phyloP scores from a whole-genome alignment of 2,113 vertebrate genomes.

The Athene noctua region DNA sequence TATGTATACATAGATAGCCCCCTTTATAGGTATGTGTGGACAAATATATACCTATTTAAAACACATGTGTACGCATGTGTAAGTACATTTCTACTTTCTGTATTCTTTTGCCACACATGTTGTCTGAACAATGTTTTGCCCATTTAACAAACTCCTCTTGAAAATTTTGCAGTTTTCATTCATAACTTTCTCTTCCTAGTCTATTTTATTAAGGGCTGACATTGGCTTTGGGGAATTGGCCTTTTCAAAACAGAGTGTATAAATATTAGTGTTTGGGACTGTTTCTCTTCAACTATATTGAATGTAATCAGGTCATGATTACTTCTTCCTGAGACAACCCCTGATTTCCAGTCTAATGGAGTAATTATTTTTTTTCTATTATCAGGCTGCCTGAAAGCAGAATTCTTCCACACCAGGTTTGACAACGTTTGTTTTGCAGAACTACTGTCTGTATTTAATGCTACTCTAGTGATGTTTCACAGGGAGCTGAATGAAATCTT shows the following conservation, averaged over 20 bases:
- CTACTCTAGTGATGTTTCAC: not conserved
- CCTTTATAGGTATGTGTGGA: not conserved
- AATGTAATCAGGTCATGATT: not conserved
- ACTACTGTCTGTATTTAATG: not conserved
- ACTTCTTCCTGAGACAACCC: not conserved
- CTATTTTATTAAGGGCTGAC: not conserved
- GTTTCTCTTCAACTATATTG: not conserved
- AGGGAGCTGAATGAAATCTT: not conserved
- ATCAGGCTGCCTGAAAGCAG: not conserved
- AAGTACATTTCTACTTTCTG: not conserved
- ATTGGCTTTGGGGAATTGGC: not conserved
- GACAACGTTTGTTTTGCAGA: not conserved
- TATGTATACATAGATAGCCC: not conserved
- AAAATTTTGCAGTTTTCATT: not conserved
- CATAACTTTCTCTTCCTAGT: not conserved
- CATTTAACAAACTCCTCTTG: not conserved
- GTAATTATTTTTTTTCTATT: not conserved
- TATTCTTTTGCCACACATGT: not conserved
- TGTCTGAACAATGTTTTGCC: not conserved
- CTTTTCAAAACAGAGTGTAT: not conserved
- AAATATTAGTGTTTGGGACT: not conserved
- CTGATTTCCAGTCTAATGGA: not conserved
- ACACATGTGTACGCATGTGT: not conserved
- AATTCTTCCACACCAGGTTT: not conserved
- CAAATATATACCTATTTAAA: not conserved